A percentile compares a stretch with the other conserved stretches of the same genome.
These are phyloP conservation scores for Dermolepida albohirtum DNA, from an alignment of 2,888 invertebrate species.

Conservation along the genomic window DNA sequence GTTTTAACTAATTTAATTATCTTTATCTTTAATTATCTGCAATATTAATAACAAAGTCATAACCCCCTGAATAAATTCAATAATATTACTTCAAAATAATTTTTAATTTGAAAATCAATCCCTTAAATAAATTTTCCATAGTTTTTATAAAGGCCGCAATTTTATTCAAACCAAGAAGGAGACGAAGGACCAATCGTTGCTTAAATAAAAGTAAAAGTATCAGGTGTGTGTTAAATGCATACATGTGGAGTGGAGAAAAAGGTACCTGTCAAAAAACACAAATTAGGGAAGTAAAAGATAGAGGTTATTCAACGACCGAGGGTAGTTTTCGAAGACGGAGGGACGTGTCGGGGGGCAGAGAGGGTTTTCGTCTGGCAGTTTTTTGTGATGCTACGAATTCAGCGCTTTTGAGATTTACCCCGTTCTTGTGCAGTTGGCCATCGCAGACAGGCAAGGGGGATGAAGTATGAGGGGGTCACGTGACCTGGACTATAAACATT, in stretches of 20 bases:
- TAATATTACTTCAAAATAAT: no score
- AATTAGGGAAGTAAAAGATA: slow-evolving; percentile 41
- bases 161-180: background rate
- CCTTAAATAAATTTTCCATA: no score
- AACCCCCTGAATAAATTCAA: no score
- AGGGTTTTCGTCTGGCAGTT: slow-evolving; percentile 43
- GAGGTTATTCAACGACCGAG: slow-evolving; percentile 40
- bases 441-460: slow-evolving; percentile 41
- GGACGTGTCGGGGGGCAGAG: slow-evolving; percentile 15
- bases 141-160: no score
- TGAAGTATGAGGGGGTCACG: slow-evolving; percentile 25
- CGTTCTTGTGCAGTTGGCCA: slow-evolving; percentile 43
- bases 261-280: slow-evolving; percentile 41
- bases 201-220: slow-evolving; percentile 42
- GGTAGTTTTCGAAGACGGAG: slow-evolving; percentile 9
- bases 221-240: slow-evolving; percentile 30
- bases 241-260: slow-evolving; percentile 21
- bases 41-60: no score
- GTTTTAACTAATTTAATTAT: no score
- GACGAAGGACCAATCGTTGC: slow-evolving; percentile 7
- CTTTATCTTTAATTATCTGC: no score
- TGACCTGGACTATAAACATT: slow-evolving; percentile 33
- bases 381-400: slow-evolving; percentile 42
- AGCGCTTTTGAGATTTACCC: slow-evolving; percentile 44
- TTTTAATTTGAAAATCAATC: no score